Evolutionary conservation across 2,888 invertebrate genomes (phyloP).

Genomic region (Lycocerus yunnanus): DNA sequence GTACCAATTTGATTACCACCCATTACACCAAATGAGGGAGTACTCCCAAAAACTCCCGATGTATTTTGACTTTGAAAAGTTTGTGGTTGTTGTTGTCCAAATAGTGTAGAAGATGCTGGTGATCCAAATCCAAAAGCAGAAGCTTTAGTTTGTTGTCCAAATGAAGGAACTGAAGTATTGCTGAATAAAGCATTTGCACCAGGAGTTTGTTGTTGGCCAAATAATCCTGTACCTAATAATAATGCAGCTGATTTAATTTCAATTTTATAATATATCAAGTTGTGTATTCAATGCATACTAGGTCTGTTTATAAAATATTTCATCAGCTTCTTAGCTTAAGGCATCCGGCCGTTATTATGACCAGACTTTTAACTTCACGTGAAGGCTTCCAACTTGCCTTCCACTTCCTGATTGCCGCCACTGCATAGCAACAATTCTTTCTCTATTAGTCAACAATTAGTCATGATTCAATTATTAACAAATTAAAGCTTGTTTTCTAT

Average conservation of each 20-base stretch:
- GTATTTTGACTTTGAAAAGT: constrained; percentile 44
- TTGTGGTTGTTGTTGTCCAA: constrained; percentile 49
- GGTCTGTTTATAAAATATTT: too few relatives aligned
- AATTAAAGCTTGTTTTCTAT: too few relatives aligned
- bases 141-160: constrained; percentile 60
- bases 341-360: too few relatives aligned
- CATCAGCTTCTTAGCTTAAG: too few relatives aligned
- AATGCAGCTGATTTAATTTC: neutral
- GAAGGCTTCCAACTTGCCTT: neutral
- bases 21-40: constrained; percentile 53
- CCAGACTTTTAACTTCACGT: too few relatives aligned
- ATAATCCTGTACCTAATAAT: constrained; percentile 31
- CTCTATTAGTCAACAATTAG: too few relatives aligned
- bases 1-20: constrained; percentile 28
- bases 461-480: too few relatives aligned
- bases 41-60: constrained; percentile 58
- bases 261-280: too few relatives aligned
- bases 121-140: constrained; percentile 58
- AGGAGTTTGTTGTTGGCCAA: constrained; percentile 45
- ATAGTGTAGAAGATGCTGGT: constrained; percentile 12
- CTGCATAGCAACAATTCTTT: too few relatives aligned
- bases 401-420: neutral
- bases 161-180: constrained; percentile 58
- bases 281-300: too few relatives aligned
- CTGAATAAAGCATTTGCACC: constrained; percentile 67